Evolutionary conservation across 2,888 invertebrate genomes (phyloP), one percentile per base, ranked within the genome.

Genomic region (Leptopilina drosophilae): DNA sequence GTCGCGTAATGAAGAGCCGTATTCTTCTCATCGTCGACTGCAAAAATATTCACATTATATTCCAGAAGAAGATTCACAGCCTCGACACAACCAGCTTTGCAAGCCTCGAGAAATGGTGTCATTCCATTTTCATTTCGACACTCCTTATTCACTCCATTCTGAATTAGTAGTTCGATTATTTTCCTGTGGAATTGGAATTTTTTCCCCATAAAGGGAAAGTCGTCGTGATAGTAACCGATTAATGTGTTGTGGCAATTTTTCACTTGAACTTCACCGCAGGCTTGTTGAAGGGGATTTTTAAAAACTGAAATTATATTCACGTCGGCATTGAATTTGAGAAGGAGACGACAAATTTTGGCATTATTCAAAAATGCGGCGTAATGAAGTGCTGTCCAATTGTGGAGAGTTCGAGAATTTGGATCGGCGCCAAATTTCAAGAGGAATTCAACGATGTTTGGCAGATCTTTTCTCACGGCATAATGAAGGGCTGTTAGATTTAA

Each of bases 291-390:
- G 15, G 66, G 46, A 5, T 8, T 67, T 42, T n/a, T 15, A 5
- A n/a, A n/a, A 11, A 1, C 15, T 9, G 4, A 9, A 15, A 9
- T 5, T n/a, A 15, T 7, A 59, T 67, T 46, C 15, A 46, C 11
- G 7, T 67, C 46, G 15, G 66, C 66, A 6, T 46, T 46, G 5
- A n/a, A 14, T 11, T 15, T 67, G 8, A 67, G 5, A 0, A 67
- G n/a, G 1, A 67, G 9, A 9, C 46, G 9, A 15, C 42, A 42
- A 67, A 67, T 67, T 9, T 67, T 11, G 8, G n/a, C 15, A 15
- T 67, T 67, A 6, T n/a, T n/a, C 5, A 67, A 46, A 42, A 8
- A n/a, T 14, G 66, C 15, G 15, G 66, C 66, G 66, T 46, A 67
- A 42, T 67, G 66, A n/a, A 67, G 9, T 9, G 66, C 46, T 11